Base-by-base conservation (phyloP, 2,113 vertebrate species). In the Colossoma macropomum region DNA sequence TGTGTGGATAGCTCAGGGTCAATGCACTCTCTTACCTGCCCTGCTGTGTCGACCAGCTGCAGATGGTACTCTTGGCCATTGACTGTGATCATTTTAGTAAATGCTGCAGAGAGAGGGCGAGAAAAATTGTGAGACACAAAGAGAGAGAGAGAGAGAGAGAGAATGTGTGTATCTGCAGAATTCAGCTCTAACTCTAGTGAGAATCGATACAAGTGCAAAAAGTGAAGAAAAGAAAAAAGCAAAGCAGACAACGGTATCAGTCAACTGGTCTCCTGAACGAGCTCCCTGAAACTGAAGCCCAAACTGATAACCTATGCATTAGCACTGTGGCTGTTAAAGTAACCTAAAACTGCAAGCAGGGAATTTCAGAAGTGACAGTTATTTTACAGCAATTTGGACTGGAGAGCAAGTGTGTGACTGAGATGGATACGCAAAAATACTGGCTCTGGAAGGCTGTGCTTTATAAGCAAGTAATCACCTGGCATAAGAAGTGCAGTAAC, bases 31-130 rank as follows among this genome's bases (percentile, higher is more conserved):
- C 93, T 92, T 92, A 99, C 98, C 93, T 99, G 98, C 56, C 98
- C 98, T 82, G 98, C 98, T 84, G 98, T 99, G 90, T 99, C 98
- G 60, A 99, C 98, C 85, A 99, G 93, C 89, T 99, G 97, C 89
- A 99, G 98, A 80, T 99, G 97, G 94, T 99, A 99, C 89, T 99
- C 98, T 88, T 99, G 98, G 89, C 98, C 98, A 83, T 99, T 99
- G 91, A 99, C 97, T 84, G 96, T 98, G 94, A 99, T 98, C 96
- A 97, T 93, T 90, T 99, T 99, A 82, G 97, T 99, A 93, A 99
- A 99, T 82, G 98, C 98, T 99, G 90, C 1, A 89, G 80, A 27
- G 69, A 62, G 23, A 54, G 7, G 23, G 16, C 5, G 23, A 56
- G 48, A 56, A 50, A 59, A 23, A 41, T 66, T 72, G 7, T 0